These are phyloP conservation scores for Stegophylla sp. DNA, from an alignment of 2,888 invertebrate species.

Conservation along the genomic window DNA sequence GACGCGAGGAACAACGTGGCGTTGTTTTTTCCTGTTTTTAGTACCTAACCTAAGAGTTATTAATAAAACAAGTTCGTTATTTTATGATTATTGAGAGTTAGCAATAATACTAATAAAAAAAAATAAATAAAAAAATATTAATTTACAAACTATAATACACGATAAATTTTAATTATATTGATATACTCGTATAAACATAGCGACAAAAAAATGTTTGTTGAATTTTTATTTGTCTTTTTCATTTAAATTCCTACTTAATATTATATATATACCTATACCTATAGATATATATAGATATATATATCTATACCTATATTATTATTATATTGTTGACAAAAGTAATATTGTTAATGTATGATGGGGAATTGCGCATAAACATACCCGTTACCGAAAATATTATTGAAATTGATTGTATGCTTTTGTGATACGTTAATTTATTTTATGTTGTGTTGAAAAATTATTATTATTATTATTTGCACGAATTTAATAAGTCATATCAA, in stretches of 20 bases:
- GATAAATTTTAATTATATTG: constrained; percentile 35
- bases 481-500: constrained; percentile 57
- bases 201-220: constrained; percentile 5
- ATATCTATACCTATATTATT: constrained; percentile 2
- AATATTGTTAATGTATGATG: constrained; percentile 10
- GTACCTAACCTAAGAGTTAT: constrained; percentile 41
- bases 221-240: constrained; percentile 22
- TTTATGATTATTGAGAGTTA: constrained; percentile 35
- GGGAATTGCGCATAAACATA: not conserved
- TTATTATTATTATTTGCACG: constrained; percentile 55
- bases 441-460: constrained; percentile 36
- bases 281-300: not conserved
- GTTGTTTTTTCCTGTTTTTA: constrained; percentile 46
- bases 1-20: constrained; percentile 23
- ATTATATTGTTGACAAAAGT: constrained; percentile 4
- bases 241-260: not conserved
- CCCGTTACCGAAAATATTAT: constrained; percentile 8
- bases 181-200: constrained; percentile 30
- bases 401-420: constrained; percentile 29
- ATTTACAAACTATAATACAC: constrained; percentile 14
- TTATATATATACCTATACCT: not conserved
- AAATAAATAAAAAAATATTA: not conserved
- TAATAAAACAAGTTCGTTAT: constrained; percentile 42
- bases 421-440: constrained; percentile 42
- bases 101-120: constrained; percentile 37